These are phyloP conservation scores for Cheilosia scutellata DNA, from an alignment of 2,888 invertebrate genomes.

Conservation along the genomic window DNA sequence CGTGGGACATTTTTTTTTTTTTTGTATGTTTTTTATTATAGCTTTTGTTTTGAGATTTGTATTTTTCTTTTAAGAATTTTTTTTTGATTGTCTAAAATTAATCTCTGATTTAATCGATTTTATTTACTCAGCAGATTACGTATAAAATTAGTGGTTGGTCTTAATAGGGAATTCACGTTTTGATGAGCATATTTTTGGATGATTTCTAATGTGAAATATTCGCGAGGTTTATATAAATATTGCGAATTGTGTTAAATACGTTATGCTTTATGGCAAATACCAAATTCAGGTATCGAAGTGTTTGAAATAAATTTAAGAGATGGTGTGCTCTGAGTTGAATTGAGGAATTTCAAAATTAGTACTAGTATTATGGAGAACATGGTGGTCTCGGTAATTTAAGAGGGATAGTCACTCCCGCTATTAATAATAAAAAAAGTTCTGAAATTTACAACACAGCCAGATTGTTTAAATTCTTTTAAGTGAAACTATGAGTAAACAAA, in stretches of 20 bases:
- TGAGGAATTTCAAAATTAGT: too few species aligned
- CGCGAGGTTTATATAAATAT: background rate
- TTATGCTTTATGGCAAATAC: too few species aligned
- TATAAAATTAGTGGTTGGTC: conserved; percentile 26
- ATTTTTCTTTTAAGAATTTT: background rate
- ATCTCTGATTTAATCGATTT: conserved; percentile 47
- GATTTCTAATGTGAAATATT: background rate
- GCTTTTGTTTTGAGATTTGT: background rate
- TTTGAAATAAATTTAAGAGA: too few species aligned
- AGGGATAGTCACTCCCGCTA: too few species aligned
- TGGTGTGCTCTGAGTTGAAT: too few species aligned
- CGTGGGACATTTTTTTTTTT: background rate
- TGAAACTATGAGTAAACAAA: too few species aligned
- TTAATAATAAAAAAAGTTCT: too few species aligned
- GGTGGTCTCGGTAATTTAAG: too few species aligned
- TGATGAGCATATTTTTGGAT: background rate
- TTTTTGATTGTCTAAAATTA: conserved; percentile 18
- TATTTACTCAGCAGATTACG: conserved; percentile 28
- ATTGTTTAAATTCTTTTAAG: too few species aligned
- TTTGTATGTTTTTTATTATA: background rate
- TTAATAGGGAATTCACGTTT: conserved; percentile 29
- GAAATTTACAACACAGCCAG: too few species aligned
- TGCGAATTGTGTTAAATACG: background rate
- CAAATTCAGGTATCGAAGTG: too few species aligned
- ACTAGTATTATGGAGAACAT: too few species aligned